Conservation (phyloP, 2,888 invertebrate genomes). For the Dasypogon diadema region DNA sequence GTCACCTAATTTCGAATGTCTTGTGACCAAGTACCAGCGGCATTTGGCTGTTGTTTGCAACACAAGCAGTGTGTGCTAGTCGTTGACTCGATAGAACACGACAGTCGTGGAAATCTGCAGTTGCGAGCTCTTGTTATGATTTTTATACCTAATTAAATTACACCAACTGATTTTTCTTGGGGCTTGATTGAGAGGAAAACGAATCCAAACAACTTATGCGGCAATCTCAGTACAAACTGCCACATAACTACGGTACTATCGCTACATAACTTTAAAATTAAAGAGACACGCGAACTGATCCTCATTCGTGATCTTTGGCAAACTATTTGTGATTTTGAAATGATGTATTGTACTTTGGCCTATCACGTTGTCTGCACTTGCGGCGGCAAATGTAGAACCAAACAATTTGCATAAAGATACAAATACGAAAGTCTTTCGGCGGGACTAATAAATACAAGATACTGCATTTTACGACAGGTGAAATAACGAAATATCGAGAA, state of each 20-base stretch:
- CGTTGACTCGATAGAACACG: constrained; percentile 42
- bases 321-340: background rate
- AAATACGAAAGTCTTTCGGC: no score
- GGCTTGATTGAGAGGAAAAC: constrained; percentile 1
- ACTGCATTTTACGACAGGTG: no score
- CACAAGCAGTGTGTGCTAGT: constrained; percentile 17
- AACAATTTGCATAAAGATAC: constrained; percentile 44
- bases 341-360: constrained; percentile 18
- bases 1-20: constrained; percentile 47
- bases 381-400: no score
- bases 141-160: constrained; percentile 42
- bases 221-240: background rate
- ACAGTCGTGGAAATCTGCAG: constrained; percentile 42
- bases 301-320: constrained; percentile 37
- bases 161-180: constrained; percentile 19
- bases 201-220: background rate
- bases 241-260: background rate
- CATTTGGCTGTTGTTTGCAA: constrained; percentile 13
- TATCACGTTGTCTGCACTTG: constrained; percentile 35
- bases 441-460: no score
- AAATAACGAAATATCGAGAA: no score
- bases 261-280: constrained; percentile 1
- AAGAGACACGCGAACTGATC: constrained; percentile 44
- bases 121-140: constrained; percentile 35
- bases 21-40: constrained; percentile 5